Conservation (phyloP, 2,113 vertebrate genomes). For the Daubentonia madagascariensis region DNA sequence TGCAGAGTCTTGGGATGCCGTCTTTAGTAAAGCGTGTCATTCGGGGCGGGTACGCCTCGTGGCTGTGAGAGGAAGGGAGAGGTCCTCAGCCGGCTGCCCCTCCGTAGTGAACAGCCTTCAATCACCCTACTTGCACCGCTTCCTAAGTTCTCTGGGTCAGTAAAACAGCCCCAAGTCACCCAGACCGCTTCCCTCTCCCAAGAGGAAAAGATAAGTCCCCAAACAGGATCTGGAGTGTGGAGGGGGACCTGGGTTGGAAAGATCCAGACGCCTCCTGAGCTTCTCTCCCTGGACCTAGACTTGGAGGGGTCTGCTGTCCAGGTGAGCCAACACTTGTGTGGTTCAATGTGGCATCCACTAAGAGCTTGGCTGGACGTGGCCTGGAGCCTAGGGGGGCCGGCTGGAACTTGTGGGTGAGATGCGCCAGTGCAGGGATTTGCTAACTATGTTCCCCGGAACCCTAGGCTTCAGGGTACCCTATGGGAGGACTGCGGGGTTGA, state of each 20-base stretch:
- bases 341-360: not conserved
- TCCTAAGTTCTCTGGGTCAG: not conserved
- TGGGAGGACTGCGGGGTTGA: accelerated
- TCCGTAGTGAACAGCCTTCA: accelerated
- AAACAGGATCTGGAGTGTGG: not conserved
- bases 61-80: not conserved
- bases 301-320: not conserved
- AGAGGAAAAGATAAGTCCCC: not conserved
- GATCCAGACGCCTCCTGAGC: not conserved
- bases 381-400: accelerated
- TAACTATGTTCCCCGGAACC: not conserved
- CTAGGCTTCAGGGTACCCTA: not conserved
- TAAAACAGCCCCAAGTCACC: not conserved
- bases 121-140: too few species aligned
- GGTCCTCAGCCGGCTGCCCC: not conserved
- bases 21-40: not conserved
- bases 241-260: not conserved
- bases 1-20: not conserved
- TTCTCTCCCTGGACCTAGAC: not conserved
- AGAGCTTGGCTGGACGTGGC: not conserved
- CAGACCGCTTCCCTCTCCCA: not conserved
- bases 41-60: accelerated
- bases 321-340: accelerated
- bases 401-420: too few species aligned
- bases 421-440: not conserved